These are phyloP conservation scores for Rhabdophis nuchalis DNA, from an alignment of 2,797 vertebrate genomes.

Conservation along the genomic window DNA sequence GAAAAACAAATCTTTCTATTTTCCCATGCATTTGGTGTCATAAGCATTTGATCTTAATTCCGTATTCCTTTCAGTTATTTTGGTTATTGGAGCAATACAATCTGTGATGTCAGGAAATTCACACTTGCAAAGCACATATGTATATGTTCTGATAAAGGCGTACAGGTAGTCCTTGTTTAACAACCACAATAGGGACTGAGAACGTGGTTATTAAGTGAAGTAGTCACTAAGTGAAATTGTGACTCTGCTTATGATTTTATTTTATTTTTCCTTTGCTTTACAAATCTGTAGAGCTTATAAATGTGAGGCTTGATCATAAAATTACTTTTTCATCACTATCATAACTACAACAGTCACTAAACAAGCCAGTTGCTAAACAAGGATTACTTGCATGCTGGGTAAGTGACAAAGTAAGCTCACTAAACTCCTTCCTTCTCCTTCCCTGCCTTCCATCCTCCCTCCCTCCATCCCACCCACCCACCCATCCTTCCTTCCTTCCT, in stretches of 20 bases:
- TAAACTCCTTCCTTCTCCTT: not conserved
- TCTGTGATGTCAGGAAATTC: not conserved
- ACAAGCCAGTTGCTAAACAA: not conserved
- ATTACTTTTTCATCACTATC: not conserved
- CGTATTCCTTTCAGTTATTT: not conserved
- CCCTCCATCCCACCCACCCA: too few relatives aligned
- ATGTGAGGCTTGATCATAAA: not conserved
- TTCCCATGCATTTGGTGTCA: not conserved
- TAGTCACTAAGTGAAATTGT: not conserved
- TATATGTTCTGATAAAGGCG: not conserved
- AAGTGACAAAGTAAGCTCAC: not conserved
- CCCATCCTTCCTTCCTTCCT: too few relatives aligned
- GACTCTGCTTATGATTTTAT: not conserved
- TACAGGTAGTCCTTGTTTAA: not conserved
- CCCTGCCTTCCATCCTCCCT: rapidly evolving
- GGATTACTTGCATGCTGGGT: not conserved
- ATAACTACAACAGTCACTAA: not conserved
- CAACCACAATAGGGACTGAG: not conserved
- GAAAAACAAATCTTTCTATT: not conserved
- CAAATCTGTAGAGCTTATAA: not conserved
- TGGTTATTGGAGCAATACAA: not conserved
- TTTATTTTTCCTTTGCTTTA: not conserved
- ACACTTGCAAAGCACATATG: not conserved
- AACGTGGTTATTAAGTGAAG: not conserved
- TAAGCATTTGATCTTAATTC: not conserved